Percentiles rank a stretch among this genome's conserved stretches.
Evolutionary conservation across 2,797 vertebrate genomes (phyloP).

Genomic region (Columba guinea): DNA sequence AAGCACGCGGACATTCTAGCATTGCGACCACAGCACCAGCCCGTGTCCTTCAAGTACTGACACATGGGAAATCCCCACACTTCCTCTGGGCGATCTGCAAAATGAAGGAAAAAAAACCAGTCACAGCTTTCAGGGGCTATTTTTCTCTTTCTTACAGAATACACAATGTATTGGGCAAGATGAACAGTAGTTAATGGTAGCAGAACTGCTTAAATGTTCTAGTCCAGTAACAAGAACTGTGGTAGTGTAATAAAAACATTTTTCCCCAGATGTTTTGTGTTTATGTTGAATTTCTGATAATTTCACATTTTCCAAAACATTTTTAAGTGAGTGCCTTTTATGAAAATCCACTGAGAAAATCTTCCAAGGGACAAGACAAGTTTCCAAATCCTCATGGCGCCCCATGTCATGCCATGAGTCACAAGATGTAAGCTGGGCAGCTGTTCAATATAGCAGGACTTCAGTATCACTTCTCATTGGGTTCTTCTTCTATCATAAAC

Average conservation of each 20-base stretch:
- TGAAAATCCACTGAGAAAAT: background rate
- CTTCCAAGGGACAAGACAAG: background rate
- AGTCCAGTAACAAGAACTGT: slow-evolving; percentile 28
- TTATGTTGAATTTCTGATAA: slow-evolving; percentile 40
- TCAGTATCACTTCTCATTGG: background rate
- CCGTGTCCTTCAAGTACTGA: slow-evolving; percentile 75
- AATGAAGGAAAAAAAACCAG: background rate
- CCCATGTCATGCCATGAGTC: background rate
- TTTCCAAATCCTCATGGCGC: background rate
- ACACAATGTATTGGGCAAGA: slow-evolving; percentile 24
- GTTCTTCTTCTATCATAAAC: slow-evolving; percentile 22
- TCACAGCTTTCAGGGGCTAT: slow-evolving; percentile 21
- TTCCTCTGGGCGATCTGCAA: slow-evolving; percentile 66
- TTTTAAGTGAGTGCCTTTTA: slow-evolving; percentile 44
- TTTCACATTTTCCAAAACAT: slow-evolving; percentile 48
- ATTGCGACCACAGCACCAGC: slow-evolving; percentile 81
- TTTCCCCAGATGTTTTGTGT: slow-evolving; percentile 34
- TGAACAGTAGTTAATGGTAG: slow-evolving; percentile 47
- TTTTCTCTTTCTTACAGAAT: slow-evolving; percentile 34
- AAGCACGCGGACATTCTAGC: slow-evolving; percentile 85
- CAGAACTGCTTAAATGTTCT: slow-evolving; percentile 24
- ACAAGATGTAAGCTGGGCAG: background rate
- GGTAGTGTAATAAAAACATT: background rate
- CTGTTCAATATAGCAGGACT: background rate
- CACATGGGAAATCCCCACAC: slow-evolving; percentile 83